Conservation (phyloP, 1,140 invertebrate species). For the Thrips palmi region DNA sequence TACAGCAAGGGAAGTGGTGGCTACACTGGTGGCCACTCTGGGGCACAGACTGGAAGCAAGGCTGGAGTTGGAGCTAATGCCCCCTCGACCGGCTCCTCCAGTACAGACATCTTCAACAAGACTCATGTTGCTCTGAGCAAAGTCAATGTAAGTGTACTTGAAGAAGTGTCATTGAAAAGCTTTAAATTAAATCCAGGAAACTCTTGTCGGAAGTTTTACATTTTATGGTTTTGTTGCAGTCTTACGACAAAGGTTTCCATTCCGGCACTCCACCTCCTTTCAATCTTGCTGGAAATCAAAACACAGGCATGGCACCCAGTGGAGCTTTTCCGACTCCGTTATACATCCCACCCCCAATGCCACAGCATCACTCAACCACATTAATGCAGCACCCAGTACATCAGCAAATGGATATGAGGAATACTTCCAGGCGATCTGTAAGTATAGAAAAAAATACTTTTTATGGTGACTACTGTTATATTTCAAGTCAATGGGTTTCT, state of each 20-base stretch:
- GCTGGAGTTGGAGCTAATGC: conserved; percentile 29
- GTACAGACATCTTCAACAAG: conserved; percentile 49
- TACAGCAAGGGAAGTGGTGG: conserved; percentile 34
- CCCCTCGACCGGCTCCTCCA: conserved; percentile 37
- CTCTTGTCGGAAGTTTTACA: conserved; percentile 9
- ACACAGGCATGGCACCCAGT: conserved; percentile 44
- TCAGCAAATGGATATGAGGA: conserved; percentile 34
- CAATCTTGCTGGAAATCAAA: conserved; percentile 49
- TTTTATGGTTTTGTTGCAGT: conserved; percentile 34
- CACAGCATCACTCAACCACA: conserved; percentile 37
- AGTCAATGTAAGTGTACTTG: conserved; percentile 51
- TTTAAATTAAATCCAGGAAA: too few species aligned
- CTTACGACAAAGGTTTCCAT: conserved; percentile 70
- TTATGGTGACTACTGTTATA: conserved; percentile 1
- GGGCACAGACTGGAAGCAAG: conserved; percentile 32
- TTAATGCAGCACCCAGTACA: conserved; percentile 57
- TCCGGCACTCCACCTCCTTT: conserved; percentile 67
- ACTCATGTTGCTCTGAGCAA: conserved; percentile 50
- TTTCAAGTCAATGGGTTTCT: neutral
- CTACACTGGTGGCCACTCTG: conserved; percentile 27
- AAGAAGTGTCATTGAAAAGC: too few species aligned
- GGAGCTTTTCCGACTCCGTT: conserved; percentile 40
- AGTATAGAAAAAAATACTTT: conserved; percentile 17
- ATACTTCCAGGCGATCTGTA: conserved; percentile 26
- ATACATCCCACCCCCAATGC: conserved; percentile 53